Conservation (phyloP, 2,797 vertebrate species). For the Hapalemur alaotrensis region DNA sequence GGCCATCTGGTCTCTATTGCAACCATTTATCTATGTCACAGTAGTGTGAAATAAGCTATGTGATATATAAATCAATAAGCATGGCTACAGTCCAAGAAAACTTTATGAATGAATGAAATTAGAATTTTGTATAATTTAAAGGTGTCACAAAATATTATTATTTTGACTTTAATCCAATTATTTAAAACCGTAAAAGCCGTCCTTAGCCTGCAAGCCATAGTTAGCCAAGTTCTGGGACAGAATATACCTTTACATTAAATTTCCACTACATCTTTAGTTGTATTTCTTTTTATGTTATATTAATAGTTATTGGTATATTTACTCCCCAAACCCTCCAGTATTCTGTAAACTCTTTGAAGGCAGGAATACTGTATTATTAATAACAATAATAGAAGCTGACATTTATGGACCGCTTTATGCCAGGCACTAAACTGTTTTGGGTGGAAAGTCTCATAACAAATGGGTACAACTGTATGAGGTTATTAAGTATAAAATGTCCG, state of each 20-base stretch:
- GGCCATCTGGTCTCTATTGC: not conserved
- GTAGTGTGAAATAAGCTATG: not conserved
- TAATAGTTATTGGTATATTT: not conserved
- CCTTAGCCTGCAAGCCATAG: not conserved
- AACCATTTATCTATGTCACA: not conserved
- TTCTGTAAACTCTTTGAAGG: not conserved
- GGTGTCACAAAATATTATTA: not conserved
- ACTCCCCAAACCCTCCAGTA: not conserved
- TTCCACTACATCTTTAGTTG: not conserved
- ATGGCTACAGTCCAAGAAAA: not conserved
- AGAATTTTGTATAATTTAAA: not conserved
- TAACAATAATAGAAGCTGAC: not conserved
- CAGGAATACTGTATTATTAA: not conserved
- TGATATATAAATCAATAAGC: not conserved
- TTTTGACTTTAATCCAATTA: not conserved
- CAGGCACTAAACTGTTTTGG: constrained; percentile 15
- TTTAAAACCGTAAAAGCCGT: not conserved
- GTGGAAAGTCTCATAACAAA: not conserved
- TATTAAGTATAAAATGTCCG: no score
- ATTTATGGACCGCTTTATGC: not conserved
- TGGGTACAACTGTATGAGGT: not conserved
- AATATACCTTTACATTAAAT: not conserved
- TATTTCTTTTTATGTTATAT: not conserved
- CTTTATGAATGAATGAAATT: not conserved
- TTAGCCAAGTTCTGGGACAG: not conserved